Conservation (phyloP, 2,113 vertebrate species). For the Euleptes europaea region DNA sequence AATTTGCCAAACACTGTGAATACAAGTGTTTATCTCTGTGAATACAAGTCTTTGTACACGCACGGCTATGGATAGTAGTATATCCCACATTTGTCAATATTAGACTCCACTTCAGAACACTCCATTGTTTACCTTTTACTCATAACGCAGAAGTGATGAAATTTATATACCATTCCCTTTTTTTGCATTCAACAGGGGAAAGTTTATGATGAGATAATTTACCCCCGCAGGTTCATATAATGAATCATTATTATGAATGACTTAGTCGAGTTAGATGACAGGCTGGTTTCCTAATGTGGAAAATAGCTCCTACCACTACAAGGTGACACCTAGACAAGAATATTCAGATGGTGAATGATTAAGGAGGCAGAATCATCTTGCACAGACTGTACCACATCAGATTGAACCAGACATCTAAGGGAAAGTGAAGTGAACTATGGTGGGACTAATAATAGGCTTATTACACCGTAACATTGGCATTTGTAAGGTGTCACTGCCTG, state of each 20-base stretch:
- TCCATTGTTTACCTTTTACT: background rate
- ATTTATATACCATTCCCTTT: background rate
- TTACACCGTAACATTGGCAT: background rate
- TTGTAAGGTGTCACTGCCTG: slow-evolving; percentile 10
- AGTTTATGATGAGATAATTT: background rate
- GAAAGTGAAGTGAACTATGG: background rate
- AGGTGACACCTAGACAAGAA: background rate
- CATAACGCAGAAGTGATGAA: background rate
- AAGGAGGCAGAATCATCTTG: background rate
- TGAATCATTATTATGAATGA: background rate
- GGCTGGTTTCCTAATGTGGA: background rate
- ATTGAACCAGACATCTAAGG: background rate
- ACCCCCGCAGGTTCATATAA: background rate
- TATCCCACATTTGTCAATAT: background rate
- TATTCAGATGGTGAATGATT: background rate
- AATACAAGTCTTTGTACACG: background rate
- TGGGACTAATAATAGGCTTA: background rate
- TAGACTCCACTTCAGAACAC: background rate
- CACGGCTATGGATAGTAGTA: background rate
- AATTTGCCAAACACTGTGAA: background rate
- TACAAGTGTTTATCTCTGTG: background rate
- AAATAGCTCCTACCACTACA: background rate
- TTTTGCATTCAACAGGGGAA: background rate
- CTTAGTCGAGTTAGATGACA: background rate
- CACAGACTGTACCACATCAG: background rate